These are phyloP conservation scores for Bombus impatiens DNA, from an alignment of 1,140 invertebrate species.

Conservation along the genomic window DNA sequence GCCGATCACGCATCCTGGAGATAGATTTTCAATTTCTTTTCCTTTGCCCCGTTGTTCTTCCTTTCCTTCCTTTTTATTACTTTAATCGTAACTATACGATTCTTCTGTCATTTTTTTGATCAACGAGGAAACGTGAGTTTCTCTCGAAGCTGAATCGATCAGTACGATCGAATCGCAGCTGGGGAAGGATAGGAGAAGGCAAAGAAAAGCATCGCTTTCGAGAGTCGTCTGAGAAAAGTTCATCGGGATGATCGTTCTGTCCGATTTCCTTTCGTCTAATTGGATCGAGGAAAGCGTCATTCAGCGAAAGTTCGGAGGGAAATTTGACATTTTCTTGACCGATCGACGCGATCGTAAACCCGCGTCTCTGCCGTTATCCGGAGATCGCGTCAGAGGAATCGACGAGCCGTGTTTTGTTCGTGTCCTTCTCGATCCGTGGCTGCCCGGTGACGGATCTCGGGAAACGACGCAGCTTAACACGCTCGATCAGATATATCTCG, in stretches of 20 bases:
- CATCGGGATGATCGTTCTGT: too few species aligned
- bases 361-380: neutral
- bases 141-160: neutral
- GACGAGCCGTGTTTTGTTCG: neutral
- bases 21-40: conserved; percentile 31
- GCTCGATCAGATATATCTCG: conserved; percentile 33
- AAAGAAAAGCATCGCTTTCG: neutral
- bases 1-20: conserved; percentile 8
- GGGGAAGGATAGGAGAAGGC: too few species aligned
- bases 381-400: neutral
- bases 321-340: too few species aligned
- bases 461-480: conserved; percentile 17
- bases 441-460: neutral
- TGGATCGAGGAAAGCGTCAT: neutral
- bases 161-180: too few species aligned
- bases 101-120: neutral
- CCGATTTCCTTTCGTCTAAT: neutral
- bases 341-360: neutral
- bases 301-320: neutral
- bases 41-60: neutral
- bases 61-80: neutral
- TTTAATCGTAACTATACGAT: neutral
- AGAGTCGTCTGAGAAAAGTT: neutral
- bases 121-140: neutral
- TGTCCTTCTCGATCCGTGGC: neutral